Evolutionary conservation across 2,797 vertebrate species (phyloP).

Genomic region (Sebastes nivosus): DNA sequence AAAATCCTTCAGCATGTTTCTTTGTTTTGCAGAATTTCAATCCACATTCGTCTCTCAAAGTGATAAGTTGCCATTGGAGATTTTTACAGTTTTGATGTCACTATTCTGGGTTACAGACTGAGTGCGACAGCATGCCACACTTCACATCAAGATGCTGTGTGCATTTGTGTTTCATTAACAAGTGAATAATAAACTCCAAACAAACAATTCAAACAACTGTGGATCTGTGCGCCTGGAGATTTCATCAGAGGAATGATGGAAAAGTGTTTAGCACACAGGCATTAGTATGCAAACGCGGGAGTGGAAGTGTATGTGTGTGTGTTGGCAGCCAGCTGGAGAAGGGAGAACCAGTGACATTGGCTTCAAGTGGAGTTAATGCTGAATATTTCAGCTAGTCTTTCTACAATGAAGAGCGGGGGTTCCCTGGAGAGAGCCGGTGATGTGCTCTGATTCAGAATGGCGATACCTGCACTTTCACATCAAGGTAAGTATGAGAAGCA

Average conservation of each 20-base stretch:
- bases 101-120: conserved; percentile 57
- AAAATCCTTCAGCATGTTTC: conserved; percentile 24
- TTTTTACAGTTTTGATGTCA: conserved; percentile 55
- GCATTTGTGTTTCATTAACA: conserved; percentile 70
- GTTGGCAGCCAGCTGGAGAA: conserved; percentile 38
- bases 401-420: conserved; percentile 30
- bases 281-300: conserved; percentile 52
- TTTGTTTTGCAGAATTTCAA: conserved; percentile 25
- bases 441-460: conserved; percentile 74
- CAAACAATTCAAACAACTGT: conserved; percentile 62
- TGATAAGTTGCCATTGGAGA: conserved; percentile 53
- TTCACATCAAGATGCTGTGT: conserved; percentile 45
- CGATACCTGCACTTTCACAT: conserved; percentile 62
- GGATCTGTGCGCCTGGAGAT: conserved; percentile 52
- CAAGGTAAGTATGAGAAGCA: conserved; percentile 70
- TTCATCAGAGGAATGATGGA: conserved; percentile 61
- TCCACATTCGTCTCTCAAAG: conserved; percentile 49
- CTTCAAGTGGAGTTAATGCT: conserved; percentile 70
- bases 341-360: conserved; percentile 57
- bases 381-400: conserved; percentile 68
- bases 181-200: conserved; percentile 65
- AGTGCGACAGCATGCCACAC: conserved; percentile 20
- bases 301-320: conserved; percentile 2
- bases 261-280: conserved; percentile 57
- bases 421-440: conserved; percentile 52